phyloP scores from a whole-genome alignment of 2,113 vertebrate species.

The Zingel zingel region DNA sequence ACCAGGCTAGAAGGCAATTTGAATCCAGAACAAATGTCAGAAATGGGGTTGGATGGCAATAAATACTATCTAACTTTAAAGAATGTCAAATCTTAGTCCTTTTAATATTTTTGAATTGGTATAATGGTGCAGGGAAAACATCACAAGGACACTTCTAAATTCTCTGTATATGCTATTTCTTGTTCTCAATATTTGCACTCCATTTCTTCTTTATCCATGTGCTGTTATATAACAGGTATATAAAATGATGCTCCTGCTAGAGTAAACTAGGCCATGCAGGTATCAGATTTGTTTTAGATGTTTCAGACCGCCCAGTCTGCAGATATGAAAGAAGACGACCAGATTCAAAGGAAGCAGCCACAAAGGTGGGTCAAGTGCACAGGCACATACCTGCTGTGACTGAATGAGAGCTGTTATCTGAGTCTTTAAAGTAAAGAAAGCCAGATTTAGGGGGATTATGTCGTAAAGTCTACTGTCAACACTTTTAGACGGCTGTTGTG shows the following conservation, averaged over 20 bases:
- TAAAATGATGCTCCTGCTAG: slow-evolving; percentile 36
- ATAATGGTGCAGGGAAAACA: not conserved
- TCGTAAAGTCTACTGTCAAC: slow-evolving; percentile 66
- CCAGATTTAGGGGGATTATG: slow-evolving; percentile 62
- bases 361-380: slow-evolving; percentile 57
- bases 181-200: slow-evolving; percentile 5
- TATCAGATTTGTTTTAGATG: slow-evolving; percentile 64
- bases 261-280: slow-evolving; percentile 72
- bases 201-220: slow-evolving; percentile 12
- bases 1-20: not conserved
- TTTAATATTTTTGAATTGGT: slow-evolving; percentile 4
- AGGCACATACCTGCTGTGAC: slow-evolving; percentile 59
- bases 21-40: not conserved
- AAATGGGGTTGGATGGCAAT: not conserved
- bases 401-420: slow-evolving; percentile 68
- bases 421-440: slow-evolving; percentile 72
- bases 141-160: not conserved
- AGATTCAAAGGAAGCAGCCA: slow-evolving; percentile 51
- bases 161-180: not conserved
- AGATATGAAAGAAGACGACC: slow-evolving; percentile 56
- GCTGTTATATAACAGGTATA: slow-evolving; percentile 53
- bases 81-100: not conserved
- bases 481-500: slow-evolving; percentile 51
- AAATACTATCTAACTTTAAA: not conserved
- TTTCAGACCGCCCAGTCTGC: slow-evolving; percentile 57